Conservation (phyloP, 1,140 invertebrate genomes). For the Papilio glaucus region DNA sequence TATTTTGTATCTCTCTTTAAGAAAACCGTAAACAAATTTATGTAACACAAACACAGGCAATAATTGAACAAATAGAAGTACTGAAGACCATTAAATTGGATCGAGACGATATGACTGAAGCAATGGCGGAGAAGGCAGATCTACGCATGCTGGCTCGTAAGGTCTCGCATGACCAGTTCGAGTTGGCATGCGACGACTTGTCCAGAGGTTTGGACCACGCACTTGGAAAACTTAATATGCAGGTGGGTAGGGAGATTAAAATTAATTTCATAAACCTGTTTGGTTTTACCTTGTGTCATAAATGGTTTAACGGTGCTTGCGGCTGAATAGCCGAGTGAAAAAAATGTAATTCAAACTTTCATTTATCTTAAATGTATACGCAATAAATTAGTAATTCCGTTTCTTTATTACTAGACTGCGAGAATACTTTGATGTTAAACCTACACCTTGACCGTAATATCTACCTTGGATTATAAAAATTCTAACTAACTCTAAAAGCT, state of each 20-base stretch:
- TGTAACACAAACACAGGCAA: slow-evolving; percentile 55
- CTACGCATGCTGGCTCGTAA: slow-evolving; percentile 86
- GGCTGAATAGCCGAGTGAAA: not conserved
- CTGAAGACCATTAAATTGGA: slow-evolving; percentile 86
- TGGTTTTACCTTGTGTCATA: too few species aligned
- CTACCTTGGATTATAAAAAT: too few species aligned
- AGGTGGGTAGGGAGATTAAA: slow-evolving; percentile 64
- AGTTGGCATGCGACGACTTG: slow-evolving; percentile 86
- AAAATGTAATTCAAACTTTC: not conserved
- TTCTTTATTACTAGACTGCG: too few species aligned
- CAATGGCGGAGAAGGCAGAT: slow-evolving; percentile 89
- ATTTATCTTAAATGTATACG: not conserved
- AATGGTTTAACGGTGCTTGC: not conserved
- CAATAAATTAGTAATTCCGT: too few species aligned
- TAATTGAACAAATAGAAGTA: slow-evolving; percentile 84
- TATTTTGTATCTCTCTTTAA: too few species aligned
- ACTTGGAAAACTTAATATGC: slow-evolving; percentile 85
- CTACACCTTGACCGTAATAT: too few species aligned
- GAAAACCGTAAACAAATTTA: not conserved
- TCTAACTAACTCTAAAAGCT: too few species aligned
- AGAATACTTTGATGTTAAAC: too few species aligned
- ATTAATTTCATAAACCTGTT: not conserved
- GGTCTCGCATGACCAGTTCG: slow-evolving; percentile 88
- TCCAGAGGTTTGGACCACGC: slow-evolving; percentile 85
- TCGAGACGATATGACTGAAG: slow-evolving; percentile 86